Conservation (phyloP, 1,140 invertebrate genomes). For the Tyrophagus putrescentiae region DNA sequence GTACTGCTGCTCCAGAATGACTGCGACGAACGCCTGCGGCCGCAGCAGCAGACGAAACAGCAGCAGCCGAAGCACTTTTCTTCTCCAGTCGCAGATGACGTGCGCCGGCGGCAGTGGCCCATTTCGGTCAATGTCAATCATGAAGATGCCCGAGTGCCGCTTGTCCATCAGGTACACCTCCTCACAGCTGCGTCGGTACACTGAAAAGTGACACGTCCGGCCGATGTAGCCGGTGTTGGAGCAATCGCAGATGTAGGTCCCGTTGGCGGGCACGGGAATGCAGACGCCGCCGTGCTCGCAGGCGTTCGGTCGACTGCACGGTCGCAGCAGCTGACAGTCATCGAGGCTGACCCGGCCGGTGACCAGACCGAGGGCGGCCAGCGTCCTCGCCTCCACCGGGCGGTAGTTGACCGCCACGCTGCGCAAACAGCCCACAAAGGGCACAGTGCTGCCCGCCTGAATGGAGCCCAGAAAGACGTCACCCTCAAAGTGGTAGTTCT, state of each 20-base stretch:
- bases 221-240: slow-evolving; percentile 66
- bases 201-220: slow-evolving; percentile 80
- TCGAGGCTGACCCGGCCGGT: slow-evolving; percentile 75
- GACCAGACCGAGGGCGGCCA: slow-evolving; percentile 49
- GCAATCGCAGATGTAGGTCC: slow-evolving; percentile 71
- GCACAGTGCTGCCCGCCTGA: slow-evolving; percentile 33
- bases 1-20: slow-evolving; percentile 41
- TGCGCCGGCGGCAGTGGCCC: slow-evolving; percentile 73
- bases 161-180: slow-evolving; percentile 67
- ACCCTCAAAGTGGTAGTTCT: not conserved
- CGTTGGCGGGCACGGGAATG: slow-evolving; percentile 29
- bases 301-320: slow-evolving; percentile 67
- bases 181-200: slow-evolving; percentile 76
- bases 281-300: slow-evolving; percentile 81
- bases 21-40: not conserved
- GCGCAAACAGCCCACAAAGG: slow-evolving; percentile 74
- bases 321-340: slow-evolving; percentile 75
- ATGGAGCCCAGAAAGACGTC: not conserved
- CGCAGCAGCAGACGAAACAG: slow-evolving; percentile 34
- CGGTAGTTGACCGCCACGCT: slow-evolving; percentile 65
- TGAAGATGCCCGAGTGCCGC: slow-evolving; percentile 72
- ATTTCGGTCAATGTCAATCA: slow-evolving; percentile 77
- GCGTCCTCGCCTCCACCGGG: slow-evolving; percentile 53
- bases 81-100: slow-evolving; percentile 79
- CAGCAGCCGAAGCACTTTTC: too few species aligned